Conservation (phyloP, 2,113 vertebrate genomes). For the Struthidea cinerea region DNA sequence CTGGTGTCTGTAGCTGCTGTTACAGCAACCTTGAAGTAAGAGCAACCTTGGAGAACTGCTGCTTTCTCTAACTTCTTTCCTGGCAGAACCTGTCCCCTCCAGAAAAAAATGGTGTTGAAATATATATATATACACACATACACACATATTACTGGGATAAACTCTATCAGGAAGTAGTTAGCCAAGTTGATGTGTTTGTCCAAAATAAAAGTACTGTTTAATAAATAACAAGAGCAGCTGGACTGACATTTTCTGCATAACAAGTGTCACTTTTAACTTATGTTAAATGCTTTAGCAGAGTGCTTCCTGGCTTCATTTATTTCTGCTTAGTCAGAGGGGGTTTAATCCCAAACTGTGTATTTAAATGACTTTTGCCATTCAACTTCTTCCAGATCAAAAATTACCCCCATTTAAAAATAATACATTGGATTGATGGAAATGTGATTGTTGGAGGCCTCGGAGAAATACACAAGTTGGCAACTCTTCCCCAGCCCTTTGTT, state of each 20-base stretch:
- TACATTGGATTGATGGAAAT: not conserved
- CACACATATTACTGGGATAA: not conserved
- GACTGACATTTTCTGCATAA: not conserved
- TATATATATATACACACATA: too few relatives aligned
- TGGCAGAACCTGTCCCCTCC: not conserved
- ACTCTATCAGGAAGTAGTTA: not conserved
- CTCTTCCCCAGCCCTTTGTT: conserved; percentile 25
- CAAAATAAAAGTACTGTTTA: not conserved
- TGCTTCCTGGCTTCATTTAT: not conserved
- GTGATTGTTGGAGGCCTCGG: not conserved
- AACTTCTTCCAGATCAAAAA: not conserved
- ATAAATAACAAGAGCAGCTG: conserved; percentile 11
- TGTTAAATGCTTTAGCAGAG: not conserved
- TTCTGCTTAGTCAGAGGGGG: not conserved
- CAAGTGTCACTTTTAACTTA: not conserved
- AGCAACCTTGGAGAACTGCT: not conserved
- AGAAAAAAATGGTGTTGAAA: not conserved
- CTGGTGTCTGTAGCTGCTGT: not conserved
- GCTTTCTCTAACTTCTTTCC: not conserved
- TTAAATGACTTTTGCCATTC: not conserved
- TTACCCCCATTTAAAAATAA: not conserved
- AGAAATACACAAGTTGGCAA: conserved; percentile 12
- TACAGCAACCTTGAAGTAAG: not conserved
- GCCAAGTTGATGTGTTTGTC: not conserved
- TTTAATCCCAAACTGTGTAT: not conserved